Base-by-base conservation (phyloP, 2,113 vertebrate species). In the Penelope pileata region DNA sequence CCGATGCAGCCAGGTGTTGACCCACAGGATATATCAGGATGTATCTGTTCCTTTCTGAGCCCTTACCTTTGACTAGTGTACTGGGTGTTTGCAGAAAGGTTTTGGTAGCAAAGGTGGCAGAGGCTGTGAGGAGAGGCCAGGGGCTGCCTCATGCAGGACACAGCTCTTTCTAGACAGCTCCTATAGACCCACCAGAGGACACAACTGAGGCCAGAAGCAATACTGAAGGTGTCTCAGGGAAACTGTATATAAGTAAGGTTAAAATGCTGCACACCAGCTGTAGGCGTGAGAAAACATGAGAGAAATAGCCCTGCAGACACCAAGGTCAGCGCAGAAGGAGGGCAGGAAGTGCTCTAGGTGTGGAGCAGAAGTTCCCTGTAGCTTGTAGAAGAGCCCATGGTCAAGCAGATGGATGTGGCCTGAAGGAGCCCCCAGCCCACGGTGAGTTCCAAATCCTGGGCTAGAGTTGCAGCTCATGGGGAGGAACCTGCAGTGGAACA, bases 1-100 rank as follows among this genome's bases (percentile, higher is more conserved):
- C 11, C 26, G 0, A 1, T 3, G 1, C 2, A 7, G 8, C 23
- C 36, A 38, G 53, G 6, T 2, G 0, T 27, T 56, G 62, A 45
- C n/a, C 2, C 42, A 63, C 14, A 40, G 50, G 21, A 63, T 40
- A 8, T 40, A 63, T 19, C 36, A 27, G 26, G 24, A 24, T 64
- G 15, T 6, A 42, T 21, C 29, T 32, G 6, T 36, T 69, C 54
- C 36, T 50, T 50, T 21, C 6, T 0, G 1, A 26, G 15, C 10
- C 15, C 30, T 50, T 68, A 11, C 3, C 29, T 8, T 40, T 40
- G 15, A 17, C 29, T 54, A 6, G 38, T 32, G 56, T 58, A 19
- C 4, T 10, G 27, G 14, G 2, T n/a, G 26, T 30, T 22, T 22
- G 30, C 1, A 1, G 3, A 8, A 30, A 18, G 6, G 11, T 22